Percentiles rank a stretch among this genome's conserved stretches.
phyloP scores from a whole-genome alignment of 1,140 invertebrate genomes.

The Pantala flavescens region DNA sequence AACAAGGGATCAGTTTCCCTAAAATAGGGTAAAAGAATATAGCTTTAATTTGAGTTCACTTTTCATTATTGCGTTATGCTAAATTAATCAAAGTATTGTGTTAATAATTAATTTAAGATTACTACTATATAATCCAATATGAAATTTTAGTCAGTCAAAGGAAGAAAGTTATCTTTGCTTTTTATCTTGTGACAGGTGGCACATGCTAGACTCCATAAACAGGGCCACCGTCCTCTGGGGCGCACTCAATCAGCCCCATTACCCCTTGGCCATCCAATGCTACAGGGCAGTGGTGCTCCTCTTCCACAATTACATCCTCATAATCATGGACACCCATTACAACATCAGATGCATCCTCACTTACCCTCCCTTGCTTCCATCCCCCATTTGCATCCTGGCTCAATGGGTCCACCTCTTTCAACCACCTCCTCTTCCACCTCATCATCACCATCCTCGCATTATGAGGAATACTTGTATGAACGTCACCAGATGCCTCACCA shows the following conservation, averaged over 20 bases:
- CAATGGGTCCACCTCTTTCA: conserved; percentile 18
- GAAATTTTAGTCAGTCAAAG: too few relatives aligned
- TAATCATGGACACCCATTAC: conserved; percentile 18
- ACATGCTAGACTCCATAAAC: conserved; percentile 62
- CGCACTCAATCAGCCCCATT: conserved; percentile 87
- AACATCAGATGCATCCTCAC: neutral
- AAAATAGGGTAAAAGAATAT: too few relatives aligned
- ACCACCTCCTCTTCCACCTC: neutral
- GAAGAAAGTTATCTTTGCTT: too few relatives aligned
- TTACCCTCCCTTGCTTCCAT: neutral
- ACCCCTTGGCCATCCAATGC: conserved; percentile 86
- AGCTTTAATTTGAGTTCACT: too few relatives aligned
- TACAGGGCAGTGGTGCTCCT: conserved; percentile 43
- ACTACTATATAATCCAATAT: too few relatives aligned
- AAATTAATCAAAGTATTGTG: too few relatives aligned
- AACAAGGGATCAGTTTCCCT: too few relatives aligned
- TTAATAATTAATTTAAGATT: too few relatives aligned
- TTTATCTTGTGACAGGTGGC: conserved; percentile 40
- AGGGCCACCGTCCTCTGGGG: conserved; percentile 67
- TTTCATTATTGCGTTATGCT: too few relatives aligned
- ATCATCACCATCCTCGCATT: conserved; percentile 37
- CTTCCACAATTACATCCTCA: neutral
- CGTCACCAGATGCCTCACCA: conserved; percentile 45
- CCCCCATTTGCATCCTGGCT: neutral
- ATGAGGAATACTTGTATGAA: conserved; percentile 49